A percentile compares a stretch with the other conserved stretches of the same genome.
These are phyloP conservation scores for Melieria picta DNA, from an alignment of 2,888 invertebrate genomes.

Conservation along the genomic window DNA sequence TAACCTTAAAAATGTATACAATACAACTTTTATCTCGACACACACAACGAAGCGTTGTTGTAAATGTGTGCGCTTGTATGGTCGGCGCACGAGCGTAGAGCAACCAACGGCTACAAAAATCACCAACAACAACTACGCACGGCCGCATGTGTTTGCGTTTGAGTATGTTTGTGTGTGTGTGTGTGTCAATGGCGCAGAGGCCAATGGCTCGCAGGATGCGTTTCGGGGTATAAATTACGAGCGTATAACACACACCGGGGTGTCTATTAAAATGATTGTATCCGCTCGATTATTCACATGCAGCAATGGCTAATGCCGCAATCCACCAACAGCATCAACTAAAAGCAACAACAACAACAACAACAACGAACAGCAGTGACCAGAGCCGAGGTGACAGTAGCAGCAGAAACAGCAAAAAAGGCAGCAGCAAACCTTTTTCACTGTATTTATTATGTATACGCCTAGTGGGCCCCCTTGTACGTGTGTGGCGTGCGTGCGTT, in stretches of 20 bases:
- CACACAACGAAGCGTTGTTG: not conserved
- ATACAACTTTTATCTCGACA: conserved; percentile 42
- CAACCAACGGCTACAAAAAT: not conserved
- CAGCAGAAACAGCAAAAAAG: conserved; percentile 12
- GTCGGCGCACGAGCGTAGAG: not conserved
- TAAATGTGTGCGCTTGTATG: conserved; percentile 15
- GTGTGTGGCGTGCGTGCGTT: not conserved
- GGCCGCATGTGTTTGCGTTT: conserved; percentile 3
- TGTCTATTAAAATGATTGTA: conserved; percentile 65
- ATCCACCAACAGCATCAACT: not conserved
- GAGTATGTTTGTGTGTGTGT: conserved; percentile 13
- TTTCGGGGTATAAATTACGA: conserved; percentile 57
- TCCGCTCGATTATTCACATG: conserved; percentile 60
- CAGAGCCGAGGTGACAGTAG: not conserved
- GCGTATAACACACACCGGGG: conserved; percentile 52
- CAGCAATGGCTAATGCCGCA: conserved; percentile 1
- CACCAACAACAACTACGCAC: not conserved
- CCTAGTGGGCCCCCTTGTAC: not conserved
- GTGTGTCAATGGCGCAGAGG: not conserved
- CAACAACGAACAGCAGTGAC: not conserved
- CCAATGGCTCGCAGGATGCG: not conserved
- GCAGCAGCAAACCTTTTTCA: conserved; percentile 48
- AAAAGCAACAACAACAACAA: not conserved
- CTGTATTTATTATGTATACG: conserved; percentile 28
- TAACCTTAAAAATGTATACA: conserved; percentile 49